Conservation (phyloP, 2,888 invertebrate genomes). For the Folsomia candida region DNA sequence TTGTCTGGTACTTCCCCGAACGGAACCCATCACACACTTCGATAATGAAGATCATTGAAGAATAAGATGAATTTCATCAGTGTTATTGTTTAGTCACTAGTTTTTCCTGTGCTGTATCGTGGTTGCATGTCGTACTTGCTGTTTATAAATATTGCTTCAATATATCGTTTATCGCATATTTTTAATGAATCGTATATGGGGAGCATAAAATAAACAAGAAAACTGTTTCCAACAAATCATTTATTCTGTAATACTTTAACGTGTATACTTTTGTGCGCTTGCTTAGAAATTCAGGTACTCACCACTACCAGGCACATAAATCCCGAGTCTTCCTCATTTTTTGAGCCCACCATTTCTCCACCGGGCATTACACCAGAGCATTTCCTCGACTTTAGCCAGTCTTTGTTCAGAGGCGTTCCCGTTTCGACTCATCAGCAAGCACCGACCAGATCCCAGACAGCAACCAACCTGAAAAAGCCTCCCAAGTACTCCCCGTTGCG, state of each 20-base stretch:
- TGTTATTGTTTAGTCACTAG: background rate
- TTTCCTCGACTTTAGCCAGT: background rate
- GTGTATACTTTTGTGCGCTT: background rate
- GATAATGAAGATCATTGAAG: background rate
- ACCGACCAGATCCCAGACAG: too few relatives aligned
- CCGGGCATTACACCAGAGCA: background rate
- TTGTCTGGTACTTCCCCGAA: background rate
- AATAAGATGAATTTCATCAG: background rate
- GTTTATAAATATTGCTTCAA: background rate
- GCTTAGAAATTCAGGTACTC: background rate
- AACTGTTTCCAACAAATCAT: background rate
- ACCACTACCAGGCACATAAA: background rate
- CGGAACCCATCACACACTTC: background rate
- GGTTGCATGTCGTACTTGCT: background rate
- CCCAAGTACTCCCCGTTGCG: too few relatives aligned
- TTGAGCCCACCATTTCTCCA: too few relatives aligned
- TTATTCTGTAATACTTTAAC: background rate
- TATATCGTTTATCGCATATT: background rate
- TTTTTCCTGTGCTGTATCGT: background rate
- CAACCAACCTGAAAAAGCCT: too few relatives aligned
- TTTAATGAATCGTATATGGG: background rate
- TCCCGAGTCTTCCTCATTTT: too few relatives aligned
- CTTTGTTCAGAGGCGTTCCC: background rate
- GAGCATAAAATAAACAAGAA: background rate
- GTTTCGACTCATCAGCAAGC: too few relatives aligned